phyloP scores from a whole-genome alignment of 1,140 invertebrate species.

The Centruroides vittatus region DNA sequence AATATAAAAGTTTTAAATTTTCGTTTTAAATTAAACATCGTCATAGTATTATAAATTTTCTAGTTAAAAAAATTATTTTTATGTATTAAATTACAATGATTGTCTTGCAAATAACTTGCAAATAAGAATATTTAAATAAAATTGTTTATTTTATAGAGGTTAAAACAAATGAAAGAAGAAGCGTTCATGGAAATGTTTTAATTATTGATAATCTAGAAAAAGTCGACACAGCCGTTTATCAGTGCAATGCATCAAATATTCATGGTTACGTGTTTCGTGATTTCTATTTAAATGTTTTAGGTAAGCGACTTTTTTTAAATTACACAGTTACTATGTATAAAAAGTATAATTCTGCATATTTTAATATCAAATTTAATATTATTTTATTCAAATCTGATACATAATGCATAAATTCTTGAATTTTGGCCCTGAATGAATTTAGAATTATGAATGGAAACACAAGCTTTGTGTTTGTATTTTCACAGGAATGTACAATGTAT shows the following conservation, averaged over 20 bases:
- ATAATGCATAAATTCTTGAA: neutral
- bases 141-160: conserved; percentile 34
- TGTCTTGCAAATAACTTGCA: too few relatives aligned
- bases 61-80: too few relatives aligned
- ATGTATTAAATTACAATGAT: too few relatives aligned
- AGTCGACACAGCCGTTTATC: conserved; percentile 90
- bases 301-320: neutral
- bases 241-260: conserved; percentile 96
- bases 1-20: too few relatives aligned
- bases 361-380: neutral
- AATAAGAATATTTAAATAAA: neutral
- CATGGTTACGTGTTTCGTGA: conserved; percentile 96
- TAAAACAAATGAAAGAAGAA: conserved; percentile 51
- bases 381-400: neutral
- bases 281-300: conserved; percentile 90
- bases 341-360: neutral
- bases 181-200: conserved; percentile 47
- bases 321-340: too few relatives aligned
- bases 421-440: too few relatives aligned
- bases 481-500: too few relatives aligned
- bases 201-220: conserved; percentile 67
- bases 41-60: too few relatives aligned
- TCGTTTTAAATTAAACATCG: too few relatives aligned
- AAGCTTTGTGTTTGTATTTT: too few relatives aligned
- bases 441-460: too few relatives aligned